These are phyloP conservation scores for Protosalanx chinensis DNA, from an alignment of 2,797 vertebrate species.

Conservation along the genomic window DNA sequence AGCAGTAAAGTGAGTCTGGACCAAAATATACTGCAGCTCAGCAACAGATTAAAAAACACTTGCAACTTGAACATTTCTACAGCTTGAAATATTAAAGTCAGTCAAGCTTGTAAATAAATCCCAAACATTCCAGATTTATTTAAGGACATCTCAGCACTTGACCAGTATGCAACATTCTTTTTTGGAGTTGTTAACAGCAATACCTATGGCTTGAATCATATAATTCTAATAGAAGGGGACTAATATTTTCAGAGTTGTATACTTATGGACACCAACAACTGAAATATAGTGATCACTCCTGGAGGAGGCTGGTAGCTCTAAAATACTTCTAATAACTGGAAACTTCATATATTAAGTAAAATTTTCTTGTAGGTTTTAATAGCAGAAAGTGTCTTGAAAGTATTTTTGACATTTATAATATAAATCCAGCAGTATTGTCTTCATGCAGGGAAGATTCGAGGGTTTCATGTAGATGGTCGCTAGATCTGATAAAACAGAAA, in stretches of 20 bases:
- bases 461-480: too few species aligned
- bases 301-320: not conserved
- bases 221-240: not conserved
- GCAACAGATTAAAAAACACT: not conserved
- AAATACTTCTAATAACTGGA: not conserved
- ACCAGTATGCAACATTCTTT: not conserved
- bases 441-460: not conserved
- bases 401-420: too few species aligned
- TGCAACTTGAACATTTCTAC: not conserved
- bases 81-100: not conserved
- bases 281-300: not conserved
- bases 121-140: not conserved
- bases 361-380: too few species aligned
- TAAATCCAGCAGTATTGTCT: not conserved
- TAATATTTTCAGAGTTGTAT: not conserved
- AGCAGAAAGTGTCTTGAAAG: too few species aligned
- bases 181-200: too few species aligned
- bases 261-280: too few species aligned
- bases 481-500: not conserved
- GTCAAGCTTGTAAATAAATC: not conserved
- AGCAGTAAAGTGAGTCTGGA: slow-evolving; percentile 30
- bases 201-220: too few species aligned
- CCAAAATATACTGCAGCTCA: slow-evolving; percentile 14
- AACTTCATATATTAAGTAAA: too few species aligned
- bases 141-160: too few species aligned